Conservation (phyloP, 2,113 vertebrate species). For the Cyprinus carpio region DNA sequence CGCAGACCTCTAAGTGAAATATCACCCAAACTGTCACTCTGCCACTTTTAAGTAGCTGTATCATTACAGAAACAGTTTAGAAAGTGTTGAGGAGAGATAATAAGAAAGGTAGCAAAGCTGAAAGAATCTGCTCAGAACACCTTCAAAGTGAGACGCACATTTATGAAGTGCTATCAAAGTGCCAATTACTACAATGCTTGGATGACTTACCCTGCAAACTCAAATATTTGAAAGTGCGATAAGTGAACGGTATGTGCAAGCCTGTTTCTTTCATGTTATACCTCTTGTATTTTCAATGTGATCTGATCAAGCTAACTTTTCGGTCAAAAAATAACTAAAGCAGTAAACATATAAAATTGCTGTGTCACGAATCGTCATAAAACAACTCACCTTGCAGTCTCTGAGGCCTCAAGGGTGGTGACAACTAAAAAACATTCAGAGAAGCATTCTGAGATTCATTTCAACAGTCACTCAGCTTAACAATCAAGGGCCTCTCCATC, state of each 20-base stretch:
- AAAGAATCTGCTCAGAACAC: constrained; percentile 34
- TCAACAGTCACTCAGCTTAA: constrained; percentile 63
- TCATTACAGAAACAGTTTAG: constrained; percentile 49
- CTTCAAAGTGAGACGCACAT: constrained; percentile 45
- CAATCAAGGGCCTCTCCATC: constrained; percentile 71
- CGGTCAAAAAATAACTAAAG: neutral
- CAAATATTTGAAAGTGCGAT: constrained; percentile 26
- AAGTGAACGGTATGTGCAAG: neutral
- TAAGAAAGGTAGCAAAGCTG: constrained; percentile 37
- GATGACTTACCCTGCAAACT: constrained; percentile 11
- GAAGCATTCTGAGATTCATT: constrained; percentile 43
- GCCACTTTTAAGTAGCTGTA: constrained; percentile 52
- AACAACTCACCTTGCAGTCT: constrained; percentile 42
- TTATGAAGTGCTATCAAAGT: constrained; percentile 52
- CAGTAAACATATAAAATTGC: too few relatives aligned
- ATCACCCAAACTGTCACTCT: constrained; percentile 28
- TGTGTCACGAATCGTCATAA: constrained; percentile 43
- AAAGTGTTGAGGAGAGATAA: constrained; percentile 46
- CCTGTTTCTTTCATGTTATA: neutral
- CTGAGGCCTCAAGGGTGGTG: neutral
- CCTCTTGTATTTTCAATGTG: neutral
- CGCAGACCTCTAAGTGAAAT: constrained; percentile 47
- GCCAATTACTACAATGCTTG: constrained; percentile 30
- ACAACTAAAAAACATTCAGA: constrained; percentile 26
- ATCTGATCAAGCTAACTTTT: neutral